These are phyloP conservation scores for Plodia interpunctella DNA, from an alignment of 1,140 invertebrate genomes.

Conservation along the genomic window DNA sequence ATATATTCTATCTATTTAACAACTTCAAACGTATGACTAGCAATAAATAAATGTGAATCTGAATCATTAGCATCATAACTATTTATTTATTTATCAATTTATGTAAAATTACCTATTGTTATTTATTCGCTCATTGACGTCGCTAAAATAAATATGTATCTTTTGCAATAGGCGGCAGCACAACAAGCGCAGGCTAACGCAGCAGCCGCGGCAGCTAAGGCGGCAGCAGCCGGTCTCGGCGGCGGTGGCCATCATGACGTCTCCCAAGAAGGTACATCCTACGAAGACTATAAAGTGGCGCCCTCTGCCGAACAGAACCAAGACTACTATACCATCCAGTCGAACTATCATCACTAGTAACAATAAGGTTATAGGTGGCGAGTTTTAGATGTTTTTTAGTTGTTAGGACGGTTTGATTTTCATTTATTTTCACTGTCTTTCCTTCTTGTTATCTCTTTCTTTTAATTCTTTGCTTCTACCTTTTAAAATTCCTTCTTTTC, in stretches of 20 bases:
- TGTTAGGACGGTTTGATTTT: neutral
- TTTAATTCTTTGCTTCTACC: too few relatives aligned
- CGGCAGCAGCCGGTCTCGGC: slow-evolving; percentile 56
- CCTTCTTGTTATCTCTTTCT: too few relatives aligned
- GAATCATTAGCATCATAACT: too few relatives aligned
- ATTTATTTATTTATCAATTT: too few relatives aligned
- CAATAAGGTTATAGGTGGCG: slow-evolving; percentile 38
- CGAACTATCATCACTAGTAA: slow-evolving; percentile 66
- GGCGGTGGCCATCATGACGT: slow-evolving; percentile 38
- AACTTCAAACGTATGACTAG: too few relatives aligned
- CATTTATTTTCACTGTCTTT: neutral
- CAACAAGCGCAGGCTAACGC: slow-evolving; percentile 64
- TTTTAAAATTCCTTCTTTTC: neutral
- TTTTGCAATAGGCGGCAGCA: slow-evolving; percentile 50
- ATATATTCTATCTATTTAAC: too few relatives aligned
- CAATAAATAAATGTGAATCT: too few relatives aligned
- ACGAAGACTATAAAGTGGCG: slow-evolving; percentile 48
- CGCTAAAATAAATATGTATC: neutral
- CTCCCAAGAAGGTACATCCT: slow-evolving; percentile 65
- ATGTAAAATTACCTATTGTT: too few relatives aligned
- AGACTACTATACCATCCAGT: slow-evolving; percentile 50
- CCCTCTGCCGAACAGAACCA: slow-evolving; percentile 41
- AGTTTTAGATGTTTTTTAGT: slow-evolving; percentile 18
- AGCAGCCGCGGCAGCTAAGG: slow-evolving; percentile 62
- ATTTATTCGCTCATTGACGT: too few relatives aligned